These are phyloP conservation scores for Microtus richardsoni DNA, from an alignment of 2,113 vertebrate genomes.

Conservation along the genomic window DNA sequence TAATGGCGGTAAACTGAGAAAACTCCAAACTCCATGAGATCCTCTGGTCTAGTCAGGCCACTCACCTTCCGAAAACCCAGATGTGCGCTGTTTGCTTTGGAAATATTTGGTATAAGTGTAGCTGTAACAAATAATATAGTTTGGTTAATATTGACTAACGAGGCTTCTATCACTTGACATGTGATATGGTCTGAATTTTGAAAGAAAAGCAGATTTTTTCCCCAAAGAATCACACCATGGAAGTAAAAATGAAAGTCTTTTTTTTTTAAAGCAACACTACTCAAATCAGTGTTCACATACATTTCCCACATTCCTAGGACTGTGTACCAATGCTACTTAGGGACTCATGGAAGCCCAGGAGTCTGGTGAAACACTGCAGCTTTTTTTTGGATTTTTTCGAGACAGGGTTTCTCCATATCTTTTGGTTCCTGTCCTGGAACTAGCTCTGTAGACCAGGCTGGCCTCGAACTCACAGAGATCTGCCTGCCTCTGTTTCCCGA, in stretches of 20 bases:
- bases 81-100: background rate
- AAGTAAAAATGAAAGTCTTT: conserved; percentile 35
- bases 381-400: no score
- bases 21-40: background rate
- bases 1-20: background rate
- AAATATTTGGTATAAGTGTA: background rate
- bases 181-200: conserved; percentile 4
- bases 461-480: no score
- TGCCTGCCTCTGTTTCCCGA: no score
- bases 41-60: background rate
- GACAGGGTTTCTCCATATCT: no score
- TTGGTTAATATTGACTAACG: background rate
- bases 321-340: conserved; percentile 1
- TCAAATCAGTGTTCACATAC: background rate
- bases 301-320: background rate
- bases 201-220: conserved; percentile 25
- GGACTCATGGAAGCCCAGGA: background rate
- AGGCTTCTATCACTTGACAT: background rate
- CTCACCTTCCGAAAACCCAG: background rate
- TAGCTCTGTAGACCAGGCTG: no score
- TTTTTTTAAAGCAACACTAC: conserved; percentile 37
- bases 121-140: background rate
- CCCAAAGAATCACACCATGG: background rate
- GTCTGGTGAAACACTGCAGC: conserved; percentile 10
- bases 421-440: no score